A percentile compares a stretch with the other conserved stretches of the same genome.
These are phyloP conservation scores for Endotricha flammealis DNA, from an alignment of 2,888 invertebrate species.

Conservation along the genomic window DNA sequence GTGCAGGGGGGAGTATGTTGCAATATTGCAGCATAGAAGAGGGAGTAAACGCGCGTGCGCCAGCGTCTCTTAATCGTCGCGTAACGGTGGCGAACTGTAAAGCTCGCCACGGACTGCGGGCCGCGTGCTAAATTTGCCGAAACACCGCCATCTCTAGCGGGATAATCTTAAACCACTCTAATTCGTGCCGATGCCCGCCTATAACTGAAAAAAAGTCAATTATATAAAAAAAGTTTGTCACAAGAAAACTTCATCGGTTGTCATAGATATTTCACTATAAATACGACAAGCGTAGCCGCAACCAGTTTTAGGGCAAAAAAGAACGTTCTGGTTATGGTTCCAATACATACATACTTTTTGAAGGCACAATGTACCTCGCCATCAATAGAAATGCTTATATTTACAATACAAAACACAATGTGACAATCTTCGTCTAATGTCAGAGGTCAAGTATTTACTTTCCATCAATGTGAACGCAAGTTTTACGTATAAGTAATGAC, in stretches of 20 bases:
- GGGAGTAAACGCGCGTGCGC: slow-evolving; percentile 41
- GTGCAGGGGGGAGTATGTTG: not conserved
- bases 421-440: slow-evolving; percentile 8
- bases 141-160: slow-evolving; percentile 70
- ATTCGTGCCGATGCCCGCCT: slow-evolving; percentile 46
- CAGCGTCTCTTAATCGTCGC: slow-evolving; percentile 67
- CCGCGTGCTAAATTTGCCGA: slow-evolving; percentile 77
- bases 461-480: not conserved
- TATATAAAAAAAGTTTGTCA: slow-evolving; percentile 18
- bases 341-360: slow-evolving; percentile 14
- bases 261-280: slow-evolving; percentile 5
- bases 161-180: slow-evolving; percentile 64
- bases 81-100: slow-evolving; percentile 77
- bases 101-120: slow-evolving; percentile 67
- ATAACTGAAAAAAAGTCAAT: slow-evolving; percentile 28
- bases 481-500: slow-evolving; percentile 4
- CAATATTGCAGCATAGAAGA: slow-evolving; percentile 20
- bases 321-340: slow-evolving; percentile 7
- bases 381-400: slow-evolving; percentile 2
- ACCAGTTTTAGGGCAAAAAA: slow-evolving; percentile 2
- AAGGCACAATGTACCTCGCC: slow-evolving; percentile 1
- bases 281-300: slow-evolving; percentile 4
- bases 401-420: slow-evolving; percentile 4
- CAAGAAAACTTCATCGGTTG: slow-evolving; percentile 11
- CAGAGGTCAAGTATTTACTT: slow-evolving; percentile 16